Conservation (phyloP, 1,140 invertebrate species). For the Fopius arisanus region DNA sequence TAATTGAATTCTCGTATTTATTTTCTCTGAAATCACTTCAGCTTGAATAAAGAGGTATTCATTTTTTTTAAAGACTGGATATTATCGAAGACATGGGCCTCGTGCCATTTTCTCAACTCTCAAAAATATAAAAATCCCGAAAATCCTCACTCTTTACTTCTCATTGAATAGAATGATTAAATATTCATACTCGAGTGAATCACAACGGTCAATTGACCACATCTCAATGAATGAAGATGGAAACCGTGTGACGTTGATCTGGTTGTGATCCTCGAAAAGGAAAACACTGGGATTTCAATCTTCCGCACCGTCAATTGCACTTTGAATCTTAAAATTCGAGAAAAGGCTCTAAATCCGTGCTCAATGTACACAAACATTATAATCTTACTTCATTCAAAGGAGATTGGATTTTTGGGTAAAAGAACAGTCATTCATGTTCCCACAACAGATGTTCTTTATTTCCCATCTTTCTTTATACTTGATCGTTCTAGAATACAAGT, state of each 20-base stretch:
- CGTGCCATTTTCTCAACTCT: background rate
- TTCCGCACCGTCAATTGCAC: constrained; percentile 23
- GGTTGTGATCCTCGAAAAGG: constrained; percentile 20
- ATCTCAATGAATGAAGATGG: background rate
- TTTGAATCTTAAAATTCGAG: background rate
- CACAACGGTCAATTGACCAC: background rate
- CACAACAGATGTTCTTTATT: background rate
- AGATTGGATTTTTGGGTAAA: background rate
- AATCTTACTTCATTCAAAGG: constrained; percentile 16
- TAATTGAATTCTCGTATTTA: no score
- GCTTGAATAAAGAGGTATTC: no score
- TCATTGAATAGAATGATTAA: background rate
- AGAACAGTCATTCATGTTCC: background rate
- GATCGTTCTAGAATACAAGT: background rate
- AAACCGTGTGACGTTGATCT: background rate
- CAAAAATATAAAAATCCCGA: no score
- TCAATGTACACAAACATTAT: constrained; percentile 27
- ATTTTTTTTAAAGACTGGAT: no score
- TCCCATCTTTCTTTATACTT: background rate
- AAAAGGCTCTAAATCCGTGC: constrained; percentile 10
- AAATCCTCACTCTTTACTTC: background rate
- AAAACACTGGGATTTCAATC: constrained; percentile 2
- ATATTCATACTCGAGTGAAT: background rate
- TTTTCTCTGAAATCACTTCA: no score
- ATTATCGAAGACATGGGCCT: no score